Percentiles rank a stretch among this genome's conserved stretches.
Conservation (phyloP, 1,140 invertebrate species). For the Pectinophora gossypiella region DNA sequence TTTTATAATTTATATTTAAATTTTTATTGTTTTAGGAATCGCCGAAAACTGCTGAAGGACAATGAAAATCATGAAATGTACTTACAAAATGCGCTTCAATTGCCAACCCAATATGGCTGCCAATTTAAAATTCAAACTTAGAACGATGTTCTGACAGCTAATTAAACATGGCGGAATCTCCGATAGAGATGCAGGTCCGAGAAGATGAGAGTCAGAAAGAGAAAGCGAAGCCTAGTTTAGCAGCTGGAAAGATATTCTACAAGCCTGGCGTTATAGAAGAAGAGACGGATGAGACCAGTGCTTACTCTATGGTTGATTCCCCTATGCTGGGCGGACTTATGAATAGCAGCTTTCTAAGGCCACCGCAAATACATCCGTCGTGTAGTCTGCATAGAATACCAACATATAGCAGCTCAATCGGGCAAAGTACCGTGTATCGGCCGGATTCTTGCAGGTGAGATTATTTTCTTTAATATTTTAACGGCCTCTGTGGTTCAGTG, state of each 20-base stretch:
- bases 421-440: slow-evolving; percentile 59
- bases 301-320: slow-evolving; percentile 57
- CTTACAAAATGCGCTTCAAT: no score
- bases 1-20: no score
- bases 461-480: no score
- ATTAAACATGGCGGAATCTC: neutral
- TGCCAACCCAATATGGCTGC: neutral
- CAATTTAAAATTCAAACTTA: no score
- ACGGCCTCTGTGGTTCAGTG: no score
- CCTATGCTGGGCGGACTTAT: slow-evolving; percentile 44
- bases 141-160: no score
- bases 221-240: slow-evolving; percentile 35
- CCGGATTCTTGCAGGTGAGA: slow-evolving; percentile 69
- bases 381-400: slow-evolving; percentile 68
- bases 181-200: slow-evolving; percentile 45
- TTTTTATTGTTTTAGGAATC: no score
- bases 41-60: no score
- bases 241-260: slow-evolving; percentile 64
- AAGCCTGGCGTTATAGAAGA: slow-evolving; percentile 69
- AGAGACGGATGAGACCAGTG: slow-evolving; percentile 68
- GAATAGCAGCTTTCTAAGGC: slow-evolving; percentile 43
- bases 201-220: slow-evolving; percentile 41
- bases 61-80: no score
- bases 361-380: slow-evolving; percentile 47
- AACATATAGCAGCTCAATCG: slow-evolving; percentile 70